A percentile compares a stretch with the other conserved stretches of the same genome.
These are phyloP conservation scores for Apomyelois bistriatella DNA, from an alignment of 2,888 invertebrate species.

Conservation along the genomic window DNA sequence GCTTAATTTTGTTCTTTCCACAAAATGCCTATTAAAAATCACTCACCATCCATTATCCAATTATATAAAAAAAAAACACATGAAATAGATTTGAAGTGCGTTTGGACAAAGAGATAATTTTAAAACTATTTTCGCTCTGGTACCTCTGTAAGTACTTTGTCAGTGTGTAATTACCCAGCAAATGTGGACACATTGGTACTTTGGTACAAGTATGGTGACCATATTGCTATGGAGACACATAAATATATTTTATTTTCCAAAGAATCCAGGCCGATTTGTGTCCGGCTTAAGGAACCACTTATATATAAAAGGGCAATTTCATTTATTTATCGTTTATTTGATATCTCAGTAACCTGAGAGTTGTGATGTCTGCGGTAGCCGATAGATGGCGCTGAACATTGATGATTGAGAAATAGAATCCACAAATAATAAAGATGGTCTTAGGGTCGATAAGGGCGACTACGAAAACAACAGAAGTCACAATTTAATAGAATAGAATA, in stretches of 20 bases:
- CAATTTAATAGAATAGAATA: no score
- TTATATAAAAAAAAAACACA: slow-evolving; percentile 6
- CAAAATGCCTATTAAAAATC: slow-evolving; percentile 15
- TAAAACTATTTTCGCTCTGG: slow-evolving; percentile 36
- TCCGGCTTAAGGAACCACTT: no score
- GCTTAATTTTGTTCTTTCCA: neutral
- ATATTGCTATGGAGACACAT: slow-evolving; percentile 20
- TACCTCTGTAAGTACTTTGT: slow-evolving; percentile 40
- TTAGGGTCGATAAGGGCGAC: no score
- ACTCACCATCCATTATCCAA: slow-evolving; percentile 16
- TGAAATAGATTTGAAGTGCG: slow-evolving; percentile 3
- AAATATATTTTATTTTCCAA: neutral
- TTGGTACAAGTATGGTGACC: slow-evolving; percentile 38
- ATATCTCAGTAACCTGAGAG: no score
- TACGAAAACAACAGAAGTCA: no score
- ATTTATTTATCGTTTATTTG: no score
- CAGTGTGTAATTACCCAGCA: slow-evolving; percentile 55
- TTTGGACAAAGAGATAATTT: slow-evolving; percentile 7
- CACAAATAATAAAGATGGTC: no score
- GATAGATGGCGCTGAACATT: no score
- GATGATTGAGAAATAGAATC: no score
- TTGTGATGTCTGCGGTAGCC: no score
- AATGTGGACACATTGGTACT: slow-evolving; percentile 56
- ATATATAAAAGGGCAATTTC: no score
- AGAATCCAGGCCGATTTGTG: no score